Evolutionary conservation across 2,797 vertebrate genomes (phyloP), one percentile per base, ranked within the genome.

Genomic region (Enteromius unitaeniatus): DNA sequence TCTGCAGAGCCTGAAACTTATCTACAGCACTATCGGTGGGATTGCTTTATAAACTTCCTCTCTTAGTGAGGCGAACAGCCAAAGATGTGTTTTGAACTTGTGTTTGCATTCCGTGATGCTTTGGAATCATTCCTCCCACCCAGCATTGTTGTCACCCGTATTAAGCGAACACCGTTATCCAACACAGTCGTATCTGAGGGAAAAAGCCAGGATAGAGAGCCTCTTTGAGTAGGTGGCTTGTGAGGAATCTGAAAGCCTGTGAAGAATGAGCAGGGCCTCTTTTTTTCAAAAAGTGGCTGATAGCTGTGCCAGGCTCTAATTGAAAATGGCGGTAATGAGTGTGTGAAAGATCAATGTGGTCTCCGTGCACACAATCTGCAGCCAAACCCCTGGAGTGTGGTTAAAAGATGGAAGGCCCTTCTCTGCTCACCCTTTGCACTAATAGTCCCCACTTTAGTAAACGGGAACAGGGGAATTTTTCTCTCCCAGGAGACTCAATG

Each of bases 311-410:
- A 84, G 85, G 85, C 74, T 82, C 62, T 89, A 87, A 90, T 92
- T 88, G 88, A 90, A 91, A 90, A 84, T 88, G 87, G 80, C 69
- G 68, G 53, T 90, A 89, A 88, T 91, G 87, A 87, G 81, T 88
- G 83, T 88, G 83, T 86, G 86, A 88, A 89, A 88, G 89, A 88
- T 89, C 89, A 87, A 79, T 87, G 86, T 84, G 85, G 77, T 80
- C 83, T 84, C 78, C 28, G 51, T 19, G 65, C 87, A 85, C 87
- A 88, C 87, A 84, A 80, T 37, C 81, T 83, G 62, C 83, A 81
- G 58, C 55, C 73, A 86, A 84, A 79, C 85, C 88, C 73, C 76
- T 81, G 88, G 86, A 89, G 86, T 87, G 86, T 69, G 78, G 69
- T 85, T 85, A 85, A 79, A 85, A 83, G 85, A 81, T 53, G 45